Base-by-base conservation (phyloP, 2,113 vertebrate species). In the Pelecanoides urinatrix region DNA sequence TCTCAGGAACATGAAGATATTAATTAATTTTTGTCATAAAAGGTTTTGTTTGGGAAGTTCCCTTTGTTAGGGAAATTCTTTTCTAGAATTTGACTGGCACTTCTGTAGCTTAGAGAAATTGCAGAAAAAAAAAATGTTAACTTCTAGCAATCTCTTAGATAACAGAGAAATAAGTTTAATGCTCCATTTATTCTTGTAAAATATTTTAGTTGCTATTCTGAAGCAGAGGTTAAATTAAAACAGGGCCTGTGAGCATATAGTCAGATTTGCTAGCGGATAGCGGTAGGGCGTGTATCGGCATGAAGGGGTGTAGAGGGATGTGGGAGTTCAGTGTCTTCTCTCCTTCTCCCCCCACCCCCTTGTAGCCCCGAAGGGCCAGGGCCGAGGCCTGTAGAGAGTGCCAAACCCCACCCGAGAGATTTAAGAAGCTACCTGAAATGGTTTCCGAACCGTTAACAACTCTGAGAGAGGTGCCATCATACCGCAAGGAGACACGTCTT, bases 401-500 rank as follows among this genome's bases (percentile, higher is more conserved):
- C 34, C 49, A 23, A 6, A 16, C 56, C 22, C 40, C 4, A 23
- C 1, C n/a, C 2, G 3, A 36, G 44, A 36, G 32, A 11, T 17
- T n/a, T 14, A 47, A 25, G 67, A 8, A 78, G 65, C 26, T 25
- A 3, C 22, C 65, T 11, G 40, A 8, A 38, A 22, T 5, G 27
- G 26, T 17, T 58, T 58, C 38, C 42, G 50, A 49, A 40, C 67
- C 25, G 4, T 16, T 10, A 27, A 50, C 11, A 49, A 7, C 44
- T 21, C 13, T 21, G n/a, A 29, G 44, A 38, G 23, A 44, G 25
- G 18, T 6, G 17, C 40, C 27, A 8, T 45, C 10, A 2, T 21
- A 7, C 26, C 2, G 3, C 19, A 13, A 16, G 56, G 16, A 7
- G 30, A 22, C 18, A 3, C 1, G 4, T 6, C 23, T 36, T n/a